These are phyloP conservation scores for Cryptus armator DNA, from an alignment of 2,888 invertebrate genomes.

Conservation along the genomic window DNA sequence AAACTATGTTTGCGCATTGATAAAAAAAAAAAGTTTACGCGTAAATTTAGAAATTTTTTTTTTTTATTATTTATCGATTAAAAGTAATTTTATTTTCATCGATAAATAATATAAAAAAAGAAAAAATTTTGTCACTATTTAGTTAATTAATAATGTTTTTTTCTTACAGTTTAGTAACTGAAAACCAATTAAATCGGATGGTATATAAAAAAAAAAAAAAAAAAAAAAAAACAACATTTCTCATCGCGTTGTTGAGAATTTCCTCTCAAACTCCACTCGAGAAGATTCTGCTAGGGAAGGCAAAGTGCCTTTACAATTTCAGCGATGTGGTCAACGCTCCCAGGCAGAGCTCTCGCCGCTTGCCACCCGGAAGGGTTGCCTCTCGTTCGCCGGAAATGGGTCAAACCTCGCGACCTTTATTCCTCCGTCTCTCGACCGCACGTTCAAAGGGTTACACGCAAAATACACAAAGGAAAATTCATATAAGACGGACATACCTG, in stretches of 20 bases:
- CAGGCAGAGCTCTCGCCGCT: neutral
- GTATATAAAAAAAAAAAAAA: neutral
- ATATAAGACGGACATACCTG: slow-evolving; percentile 87
- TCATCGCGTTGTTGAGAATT: slow-evolving; percentile 8
- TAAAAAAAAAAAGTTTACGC: too few species aligned
- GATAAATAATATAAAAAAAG: too few species aligned
- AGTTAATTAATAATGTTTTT: too few species aligned
- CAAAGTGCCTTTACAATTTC: slow-evolving; percentile 30
- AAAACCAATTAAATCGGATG: neutral
- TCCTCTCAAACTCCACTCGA: slow-evolving; percentile 26
- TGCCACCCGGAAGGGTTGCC: slow-evolving; percentile 39
- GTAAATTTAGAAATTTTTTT: too few species aligned
- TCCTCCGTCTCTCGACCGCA: neutral
- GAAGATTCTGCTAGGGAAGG: neutral
- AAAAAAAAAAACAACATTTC: neutral
- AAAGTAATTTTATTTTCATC: too few species aligned
- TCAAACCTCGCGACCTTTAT: slow-evolving; percentile 35
- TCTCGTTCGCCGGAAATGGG: slow-evolving; percentile 40
- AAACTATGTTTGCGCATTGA: too few species aligned
- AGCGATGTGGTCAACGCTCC: slow-evolving; percentile 50
- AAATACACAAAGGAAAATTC: neutral
- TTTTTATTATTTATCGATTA: too few species aligned
- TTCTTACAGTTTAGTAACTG: neutral
- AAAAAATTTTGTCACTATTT: too few species aligned
- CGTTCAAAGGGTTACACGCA: neutral